Percentiles rank a stretch among this genome's conserved stretches.
phyloP scores from a whole-genome alignment of 2,113 vertebrate genomes.

The Channa argus region DNA sequence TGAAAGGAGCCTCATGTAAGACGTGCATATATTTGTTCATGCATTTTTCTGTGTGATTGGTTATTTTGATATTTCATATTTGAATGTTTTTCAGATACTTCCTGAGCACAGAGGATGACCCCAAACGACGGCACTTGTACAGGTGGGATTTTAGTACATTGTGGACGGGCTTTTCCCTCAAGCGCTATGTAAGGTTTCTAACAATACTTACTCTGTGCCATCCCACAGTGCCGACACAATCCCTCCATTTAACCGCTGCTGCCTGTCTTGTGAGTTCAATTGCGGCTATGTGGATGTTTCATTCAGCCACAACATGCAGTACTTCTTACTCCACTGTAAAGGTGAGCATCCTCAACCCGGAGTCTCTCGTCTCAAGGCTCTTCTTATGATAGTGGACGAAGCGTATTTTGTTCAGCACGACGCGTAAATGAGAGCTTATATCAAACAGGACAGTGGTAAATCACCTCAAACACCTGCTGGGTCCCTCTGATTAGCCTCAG shows the following conservation, averaged over 20 bases:
- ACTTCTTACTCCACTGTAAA: slow-evolving; percentile 93
- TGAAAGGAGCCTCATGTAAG: slow-evolving; percentile 91
- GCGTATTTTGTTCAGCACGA: too few relatives aligned
- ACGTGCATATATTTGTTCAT: neutral
- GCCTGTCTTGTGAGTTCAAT: slow-evolving; percentile 92
- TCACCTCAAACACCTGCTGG: slow-evolving; percentile 42
- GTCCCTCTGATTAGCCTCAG: slow-evolving; percentile 22
- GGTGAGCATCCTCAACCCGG: slow-evolving; percentile 78
- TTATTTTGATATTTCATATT: neutral
- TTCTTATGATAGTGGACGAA: neutral
- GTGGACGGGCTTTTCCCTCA: neutral
- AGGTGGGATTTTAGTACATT: slow-evolving; percentile 81
- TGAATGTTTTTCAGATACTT: slow-evolving; percentile 88
- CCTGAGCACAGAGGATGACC: slow-evolving; percentile 94
- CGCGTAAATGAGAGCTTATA: neutral
- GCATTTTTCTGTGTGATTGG: neutral
- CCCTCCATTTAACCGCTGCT: slow-evolving; percentile 91
- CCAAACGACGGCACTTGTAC: slow-evolving; percentile 92
- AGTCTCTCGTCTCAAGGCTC: neutral
- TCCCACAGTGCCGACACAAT: slow-evolving; percentile 90
- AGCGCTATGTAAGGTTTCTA: neutral
- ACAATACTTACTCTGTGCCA: neutral
- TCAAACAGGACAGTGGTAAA: slow-evolving; percentile 33
- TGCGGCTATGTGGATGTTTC: slow-evolving; percentile 93
- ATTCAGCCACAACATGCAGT: slow-evolving; percentile 88